A percentile compares a stretch with the other conserved stretches of the same genome.
Evolutionary conservation across 92 coral and sea anemone genomes (phyloP).

Genomic region (Siderastrea radians): DNA sequence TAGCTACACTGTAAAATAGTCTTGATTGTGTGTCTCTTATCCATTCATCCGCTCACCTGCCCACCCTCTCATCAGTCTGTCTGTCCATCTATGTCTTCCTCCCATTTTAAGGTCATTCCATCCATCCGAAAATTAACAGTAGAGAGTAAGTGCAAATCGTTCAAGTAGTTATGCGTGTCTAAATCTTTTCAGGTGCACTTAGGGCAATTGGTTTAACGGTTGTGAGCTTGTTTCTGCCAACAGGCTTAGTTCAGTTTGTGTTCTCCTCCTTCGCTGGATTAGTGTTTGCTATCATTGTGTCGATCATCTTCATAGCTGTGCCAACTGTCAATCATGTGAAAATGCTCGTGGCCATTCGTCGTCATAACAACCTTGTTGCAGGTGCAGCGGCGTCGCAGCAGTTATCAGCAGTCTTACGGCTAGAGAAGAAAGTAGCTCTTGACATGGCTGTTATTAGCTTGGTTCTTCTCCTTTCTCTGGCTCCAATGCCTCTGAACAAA

Average conservation of each 20-base stretch:
- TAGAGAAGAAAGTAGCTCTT: neutral
- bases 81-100: no score
- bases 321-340: neutral
- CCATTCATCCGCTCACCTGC: no score
- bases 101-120: no score
- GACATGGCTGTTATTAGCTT: neutral
- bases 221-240: neutral
- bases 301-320: neutral
- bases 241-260: neutral
- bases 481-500: neutral
- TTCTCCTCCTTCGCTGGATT: neutral
- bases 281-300: neutral
- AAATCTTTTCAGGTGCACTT: neutral
- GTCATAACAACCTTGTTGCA: neutral
- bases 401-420: neutral
- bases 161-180: no score
- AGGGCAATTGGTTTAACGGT: neutral
- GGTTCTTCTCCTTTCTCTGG: constrained; percentile 8
- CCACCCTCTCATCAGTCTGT: no score
- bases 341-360: neutral
- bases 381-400: neutral
- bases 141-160: no score
- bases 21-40: no score
- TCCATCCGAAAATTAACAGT: no score
- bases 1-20: no score